Conservation (phyloP, 2,797 vertebrate genomes). For the Naso thynnoides region DNA sequence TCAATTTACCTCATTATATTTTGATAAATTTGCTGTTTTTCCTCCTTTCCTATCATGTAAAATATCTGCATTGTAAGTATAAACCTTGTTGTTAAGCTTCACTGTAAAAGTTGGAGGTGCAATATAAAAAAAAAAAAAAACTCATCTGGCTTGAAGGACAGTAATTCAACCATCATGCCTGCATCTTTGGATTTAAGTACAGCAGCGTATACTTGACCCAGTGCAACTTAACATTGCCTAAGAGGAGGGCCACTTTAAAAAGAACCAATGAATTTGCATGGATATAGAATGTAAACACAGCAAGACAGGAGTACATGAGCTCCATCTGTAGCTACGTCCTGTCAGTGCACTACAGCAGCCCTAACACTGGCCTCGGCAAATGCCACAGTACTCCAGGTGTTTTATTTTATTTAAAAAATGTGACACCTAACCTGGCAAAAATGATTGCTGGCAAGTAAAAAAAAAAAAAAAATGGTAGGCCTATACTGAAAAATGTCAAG, state of each 20-base stretch:
- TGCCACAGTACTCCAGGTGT: conserved; percentile 30
- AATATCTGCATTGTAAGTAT: neutral
- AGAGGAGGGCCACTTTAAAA: conserved; percentile 32
- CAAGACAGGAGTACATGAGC: conserved; percentile 17
- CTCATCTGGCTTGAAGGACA: conserved; percentile 23
- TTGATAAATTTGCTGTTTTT: neutral
- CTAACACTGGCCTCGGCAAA: conserved; percentile 16
- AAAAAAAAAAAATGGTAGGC: too few species aligned
- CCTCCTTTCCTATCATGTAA: neutral
- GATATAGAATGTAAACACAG: neutral
- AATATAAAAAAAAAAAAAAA: neutral
- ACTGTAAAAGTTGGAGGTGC: neutral
- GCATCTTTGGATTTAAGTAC: conserved; percentile 25
- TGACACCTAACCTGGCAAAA: conserved; percentile 13
- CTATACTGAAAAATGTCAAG: conserved; percentile 34
- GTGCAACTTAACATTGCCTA: conserved; percentile 5
- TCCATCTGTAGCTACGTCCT: conserved; percentile 9
- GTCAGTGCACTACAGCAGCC: neutral
- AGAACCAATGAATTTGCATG: neutral
- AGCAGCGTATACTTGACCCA: conserved; percentile 32
- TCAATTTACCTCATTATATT: conserved; percentile 3
- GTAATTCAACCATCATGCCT: conserved; percentile 5
- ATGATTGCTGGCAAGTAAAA: conserved; percentile 29
- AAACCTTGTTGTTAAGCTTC: neutral
- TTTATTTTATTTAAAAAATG: conserved; percentile 28